Evolutionary conservation across 2,797 vertebrate genomes (phyloP).

Genomic region (Sebastes hubbsi): DNA sequence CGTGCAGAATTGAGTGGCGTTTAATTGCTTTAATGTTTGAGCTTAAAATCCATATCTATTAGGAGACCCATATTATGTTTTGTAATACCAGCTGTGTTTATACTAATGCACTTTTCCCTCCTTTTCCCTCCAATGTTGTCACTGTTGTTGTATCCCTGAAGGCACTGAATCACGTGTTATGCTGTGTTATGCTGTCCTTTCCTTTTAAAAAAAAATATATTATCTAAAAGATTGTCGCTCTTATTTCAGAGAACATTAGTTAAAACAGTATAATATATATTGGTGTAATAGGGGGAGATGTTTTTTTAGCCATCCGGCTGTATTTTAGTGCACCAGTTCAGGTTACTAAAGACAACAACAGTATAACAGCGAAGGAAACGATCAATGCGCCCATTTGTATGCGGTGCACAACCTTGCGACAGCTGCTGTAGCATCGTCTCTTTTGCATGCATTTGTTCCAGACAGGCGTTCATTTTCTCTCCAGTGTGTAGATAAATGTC

Average conservation of each 20-base stretch:
- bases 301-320: neutral
- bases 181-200: neutral
- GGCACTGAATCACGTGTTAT: neutral
- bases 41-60: neutral
- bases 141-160: neutral
- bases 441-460: constrained; percentile 64
- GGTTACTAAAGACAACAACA: constrained; percentile 55
- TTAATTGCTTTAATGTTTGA: neutral
- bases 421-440: constrained; percentile 70
- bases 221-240: neutral
- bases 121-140: neutral
- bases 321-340: constrained; percentile 48
- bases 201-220: neutral
- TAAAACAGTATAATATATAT: neutral
- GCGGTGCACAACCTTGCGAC: constrained; percentile 74
- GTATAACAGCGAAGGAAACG: constrained; percentile 22
- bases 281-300: neutral
- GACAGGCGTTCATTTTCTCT: neutral
- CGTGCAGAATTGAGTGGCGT: neutral
- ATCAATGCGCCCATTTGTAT: constrained; percentile 79
- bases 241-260: neutral
- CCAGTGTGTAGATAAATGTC: constrained; percentile 35
- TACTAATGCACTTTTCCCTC: neutral
- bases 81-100: neutral
- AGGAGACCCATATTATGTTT: neutral